Percentiles rank a stretch among this genome's conserved stretches.
These are phyloP conservation scores for Miniopterus natalensis DNA, from an alignment of 2,113 vertebrate species.

Conservation along the genomic window DNA sequence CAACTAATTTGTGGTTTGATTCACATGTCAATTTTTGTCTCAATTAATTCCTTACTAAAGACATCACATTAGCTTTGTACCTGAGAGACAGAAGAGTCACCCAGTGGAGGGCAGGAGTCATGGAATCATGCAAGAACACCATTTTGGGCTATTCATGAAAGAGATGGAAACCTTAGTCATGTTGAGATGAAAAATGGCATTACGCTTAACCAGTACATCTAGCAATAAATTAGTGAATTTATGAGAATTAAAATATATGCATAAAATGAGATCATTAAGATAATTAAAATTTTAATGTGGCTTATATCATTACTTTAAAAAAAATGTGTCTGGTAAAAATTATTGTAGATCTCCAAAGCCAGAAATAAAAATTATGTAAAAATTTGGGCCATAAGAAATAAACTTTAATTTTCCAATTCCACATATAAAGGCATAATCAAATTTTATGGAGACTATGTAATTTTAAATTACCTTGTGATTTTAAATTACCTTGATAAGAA, in stretches of 20 bases:
- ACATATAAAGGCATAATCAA: neutral
- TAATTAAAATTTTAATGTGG: constrained; percentile 27
- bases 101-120: neutral
- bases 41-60: neutral
- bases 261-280: neutral
- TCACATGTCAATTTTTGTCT: neutral
- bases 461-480: neutral
- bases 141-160: neutral
- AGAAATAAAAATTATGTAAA: constrained; percentile 32
- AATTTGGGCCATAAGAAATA: neutral
- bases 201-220: neutral
- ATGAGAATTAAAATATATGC: constrained; percentile 17
- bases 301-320: constrained; percentile 42
- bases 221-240: neutral
- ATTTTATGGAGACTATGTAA: neutral
- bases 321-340: constrained; percentile 34
- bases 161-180: neutral
- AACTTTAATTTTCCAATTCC: constrained; percentile 46
- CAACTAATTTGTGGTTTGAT: neutral
- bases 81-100: neutral
- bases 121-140: neutral
- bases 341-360: neutral
- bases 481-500: constrained; percentile 39
- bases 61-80: neutral
- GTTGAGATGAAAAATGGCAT: neutral